Conservation (phyloP, 2,113 vertebrate genomes). For the Zosterops hypoxanthus region DNA sequence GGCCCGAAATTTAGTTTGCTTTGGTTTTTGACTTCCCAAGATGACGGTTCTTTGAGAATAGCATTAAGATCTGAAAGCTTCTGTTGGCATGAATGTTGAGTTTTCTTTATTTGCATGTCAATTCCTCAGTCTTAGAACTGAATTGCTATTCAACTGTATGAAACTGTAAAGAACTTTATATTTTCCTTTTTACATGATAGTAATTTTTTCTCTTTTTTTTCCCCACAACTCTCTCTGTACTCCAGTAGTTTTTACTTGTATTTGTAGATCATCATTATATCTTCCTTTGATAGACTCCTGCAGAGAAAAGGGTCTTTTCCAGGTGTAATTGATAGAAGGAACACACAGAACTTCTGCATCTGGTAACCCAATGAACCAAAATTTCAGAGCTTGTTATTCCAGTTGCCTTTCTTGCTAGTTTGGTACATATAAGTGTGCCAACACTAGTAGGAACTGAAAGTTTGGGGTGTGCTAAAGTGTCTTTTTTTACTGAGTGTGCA, state of each 20-base stretch:
- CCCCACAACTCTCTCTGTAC: not conserved
- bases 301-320: not conserved
- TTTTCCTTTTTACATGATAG: not conserved
- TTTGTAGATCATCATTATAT: not conserved
- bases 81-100: not conserved
- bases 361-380: not conserved
- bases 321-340: not conserved
- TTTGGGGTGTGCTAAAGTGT: not conserved
- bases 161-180: not conserved
- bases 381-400: not conserved
- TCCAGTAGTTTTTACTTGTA: not conserved
- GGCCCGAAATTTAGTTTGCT: not conserved
- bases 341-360: not conserved
- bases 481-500: not conserved
- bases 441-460: not conserved
- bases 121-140: not conserved
- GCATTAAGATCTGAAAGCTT: not conserved
- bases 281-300: not conserved
- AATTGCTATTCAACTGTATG: not conserved
- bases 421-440: not conserved
- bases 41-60: not conserved
- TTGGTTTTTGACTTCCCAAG: not conserved
- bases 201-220: not conserved
- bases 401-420: not conserved
- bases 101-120: not conserved